Evolutionary conservation across 64 coral and sea anemone species (phyloP), one percentile per base, ranked within the genome.

Genomic region (Exaiptasia diaphana): DNA sequence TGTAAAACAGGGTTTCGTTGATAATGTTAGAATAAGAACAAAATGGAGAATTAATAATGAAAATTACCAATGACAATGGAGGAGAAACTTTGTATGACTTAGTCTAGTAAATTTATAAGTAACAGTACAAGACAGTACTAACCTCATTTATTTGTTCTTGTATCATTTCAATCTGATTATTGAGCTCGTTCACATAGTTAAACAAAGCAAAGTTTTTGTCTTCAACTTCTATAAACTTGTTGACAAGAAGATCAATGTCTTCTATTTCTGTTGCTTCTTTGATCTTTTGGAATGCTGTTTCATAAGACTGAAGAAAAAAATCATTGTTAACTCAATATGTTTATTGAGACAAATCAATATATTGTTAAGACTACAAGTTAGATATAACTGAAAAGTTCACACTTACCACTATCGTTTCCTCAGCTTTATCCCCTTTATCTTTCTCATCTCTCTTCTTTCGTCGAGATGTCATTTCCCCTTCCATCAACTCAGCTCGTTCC

Each of bases 121-220:
- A 46, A 6, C 43, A 46, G 43, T 46, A 46, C 43, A 46, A 46
- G 10, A n/a, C n/a, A n/a, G 23, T 34, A 38, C 61, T 65, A 64
- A 96, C 93, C 81, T 90, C 78, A 50, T 79, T 85, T 4, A 88
- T 99, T 75, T 99, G 89, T 75, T 99, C 95, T 85, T 99, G 95
- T 44, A 99, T 40, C 74, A 76, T 87, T 26, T 99, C 95, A 33
- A 99, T 99, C 61, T 99, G 89, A 89, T 99, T 99, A 40, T 99
- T 99, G 29, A 92, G 73, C 80, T 99, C 95, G 52, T 99, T 99
- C 4, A 99, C 95, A 68, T 99, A 99, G 73, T 99, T 99, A 57
- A 99, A 99, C 28, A 93, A 52, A 21, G 95, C 95, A 80, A 99
- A 99, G 50, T 99, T 99, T 25, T 70, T 83, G 17, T 99, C 95